Base-by-base conservation (phyloP, 2,797 vertebrate genomes). In the Mormyrus hasselquistii region DNA sequence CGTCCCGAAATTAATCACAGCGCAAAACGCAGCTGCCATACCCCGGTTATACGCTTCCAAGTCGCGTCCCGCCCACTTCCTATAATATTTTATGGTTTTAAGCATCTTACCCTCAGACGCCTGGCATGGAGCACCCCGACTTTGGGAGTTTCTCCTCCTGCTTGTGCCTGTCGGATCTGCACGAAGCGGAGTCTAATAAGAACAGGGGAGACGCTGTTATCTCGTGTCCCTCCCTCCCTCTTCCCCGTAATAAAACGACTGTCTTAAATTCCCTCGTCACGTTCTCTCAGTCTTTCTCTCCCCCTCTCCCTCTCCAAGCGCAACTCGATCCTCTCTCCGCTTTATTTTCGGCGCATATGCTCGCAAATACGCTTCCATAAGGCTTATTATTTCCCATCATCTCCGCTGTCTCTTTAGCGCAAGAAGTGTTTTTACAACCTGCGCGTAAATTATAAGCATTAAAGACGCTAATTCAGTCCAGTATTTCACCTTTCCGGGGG, bases 141-240 rank as follows among this genome's bases (percentile, higher is more conserved):
- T 91, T 92, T 89, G 94, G 95, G 94, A 95, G 89, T 90, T 91
- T 89, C 91, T 86, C 88, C 89, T 87, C 53, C 89, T 89, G 90
- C 89, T 91, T 89, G 52, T 89, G 93, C 90, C 92, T 90, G 94
- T 92, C 93, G 93, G 91, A 93, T 90, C 91, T 90, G 93, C 92
- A 92, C 92, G 92, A 87, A 91, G 92, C 95, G 91, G 95, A 94
- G 93, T 93, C 93, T 92, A 92, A 91, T 91, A 90, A 88, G 92
- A 93, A 94, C 94, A 94, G 95, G 93, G 92, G 92, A 91, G 92
- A 93, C 93, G 92, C 93, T 92, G 94, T 90, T 92, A 91, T 92
- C 90, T 65, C 88, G 19, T 89, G 87, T 88, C 90, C 79, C 79
- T 89, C 90, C 79, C 86, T 88, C 83, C 73, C 89, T 47, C 79